A percentile compares a stretch with the other conserved stretches of the same genome.
These are phyloP conservation scores for Luidia sarsii DNA, from an alignment of 53 echinoderm and acorn worm genomes.

Conservation along the genomic window DNA sequence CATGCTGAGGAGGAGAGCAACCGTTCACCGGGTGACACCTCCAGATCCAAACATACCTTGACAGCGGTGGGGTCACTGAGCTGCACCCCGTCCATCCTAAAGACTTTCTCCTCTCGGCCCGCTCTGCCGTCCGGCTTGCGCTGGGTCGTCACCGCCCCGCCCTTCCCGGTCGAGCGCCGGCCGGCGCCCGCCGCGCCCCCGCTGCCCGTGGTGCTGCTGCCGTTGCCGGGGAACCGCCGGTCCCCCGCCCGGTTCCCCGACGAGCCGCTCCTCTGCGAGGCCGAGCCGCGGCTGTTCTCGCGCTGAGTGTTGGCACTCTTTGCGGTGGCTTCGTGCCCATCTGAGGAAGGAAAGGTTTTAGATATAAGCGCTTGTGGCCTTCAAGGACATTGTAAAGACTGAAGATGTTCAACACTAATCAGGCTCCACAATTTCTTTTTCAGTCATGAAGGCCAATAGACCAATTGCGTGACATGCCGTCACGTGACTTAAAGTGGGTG, in stretches of 20 bases:
- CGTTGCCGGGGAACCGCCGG: conserved; percentile 37
- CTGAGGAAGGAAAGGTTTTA: background rate
- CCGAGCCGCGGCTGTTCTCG: conserved; percentile 19
- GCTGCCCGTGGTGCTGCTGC: conserved; percentile 33
- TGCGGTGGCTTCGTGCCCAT: conserved; percentile 29
- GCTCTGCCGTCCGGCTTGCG: conserved; percentile 38
- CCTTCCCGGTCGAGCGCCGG: conserved; percentile 23
- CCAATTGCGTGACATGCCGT: no score
- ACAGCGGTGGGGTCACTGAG: conserved; percentile 76
- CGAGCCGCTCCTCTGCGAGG: conserved; percentile 32
- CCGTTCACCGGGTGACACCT: no score
- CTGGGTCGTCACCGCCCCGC: conserved; percentile 19
- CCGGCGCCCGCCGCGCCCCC: conserved; percentile 7
- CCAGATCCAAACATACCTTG: no score
- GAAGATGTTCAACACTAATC: background rate
- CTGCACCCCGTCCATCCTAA: conserved; percentile 72
- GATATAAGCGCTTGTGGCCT: no score
- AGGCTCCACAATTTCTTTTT: no score
- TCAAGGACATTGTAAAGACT: no score
- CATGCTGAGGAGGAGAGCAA: no score
- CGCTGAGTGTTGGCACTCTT: conserved; percentile 4
- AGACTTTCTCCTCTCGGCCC: conserved; percentile 70
- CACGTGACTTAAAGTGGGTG: no score
- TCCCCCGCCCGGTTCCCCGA: conserved; percentile 31
- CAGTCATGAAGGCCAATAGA: no score